These are phyloP conservation scores for Caenorhabditis imperialis DNA, from an alignment of 2,888 invertebrate species.

Conservation along the genomic window DNA sequence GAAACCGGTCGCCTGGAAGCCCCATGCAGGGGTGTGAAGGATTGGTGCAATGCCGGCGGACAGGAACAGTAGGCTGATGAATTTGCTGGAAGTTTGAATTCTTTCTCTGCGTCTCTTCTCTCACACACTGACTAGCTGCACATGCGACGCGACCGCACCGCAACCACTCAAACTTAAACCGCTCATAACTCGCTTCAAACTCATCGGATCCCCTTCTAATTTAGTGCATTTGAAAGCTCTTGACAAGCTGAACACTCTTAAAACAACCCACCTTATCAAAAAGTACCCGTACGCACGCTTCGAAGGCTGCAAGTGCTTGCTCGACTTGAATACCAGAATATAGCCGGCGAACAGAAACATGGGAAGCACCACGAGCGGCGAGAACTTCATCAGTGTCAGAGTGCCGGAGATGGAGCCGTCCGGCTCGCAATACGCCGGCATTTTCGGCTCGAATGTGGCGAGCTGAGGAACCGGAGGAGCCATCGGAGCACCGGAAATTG, in stretches of 20 bases:
- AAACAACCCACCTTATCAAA: slow-evolving; percentile 13
- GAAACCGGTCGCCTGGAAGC: slow-evolving; percentile 37
- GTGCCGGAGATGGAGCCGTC: slow-evolving; percentile 6
- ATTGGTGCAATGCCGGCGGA: slow-evolving; percentile 35
- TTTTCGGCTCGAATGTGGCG: not conserved
- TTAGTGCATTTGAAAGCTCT: too few relatives aligned
- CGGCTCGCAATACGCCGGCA: slow-evolving; percentile 24
- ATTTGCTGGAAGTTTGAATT: slow-evolving; percentile 42
- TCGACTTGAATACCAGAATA: slow-evolving; percentile 25
- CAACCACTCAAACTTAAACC: too few relatives aligned
- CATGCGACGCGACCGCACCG: too few relatives aligned
- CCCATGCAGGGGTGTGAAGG: slow-evolving; percentile 26
- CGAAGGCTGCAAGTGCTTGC: slow-evolving; percentile 34
- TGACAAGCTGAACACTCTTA: not conserved
- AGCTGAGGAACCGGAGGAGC: not conserved
- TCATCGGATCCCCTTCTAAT: too few relatives aligned
- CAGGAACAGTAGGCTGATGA: slow-evolving; percentile 9
- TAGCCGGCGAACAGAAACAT: slow-evolving; percentile 32
- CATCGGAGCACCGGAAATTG: not conserved
- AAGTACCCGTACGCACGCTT: slow-evolving; percentile 24
- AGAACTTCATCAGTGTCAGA: slow-evolving; percentile 15
- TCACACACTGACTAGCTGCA: too few relatives aligned
- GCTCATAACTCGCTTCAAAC: too few relatives aligned
- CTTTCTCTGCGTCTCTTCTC: too few relatives aligned
- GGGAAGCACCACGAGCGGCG: slow-evolving; percentile 14